phyloP scores from a whole-genome alignment of 2,888 invertebrate species.

The Trachelus stipa region DNA sequence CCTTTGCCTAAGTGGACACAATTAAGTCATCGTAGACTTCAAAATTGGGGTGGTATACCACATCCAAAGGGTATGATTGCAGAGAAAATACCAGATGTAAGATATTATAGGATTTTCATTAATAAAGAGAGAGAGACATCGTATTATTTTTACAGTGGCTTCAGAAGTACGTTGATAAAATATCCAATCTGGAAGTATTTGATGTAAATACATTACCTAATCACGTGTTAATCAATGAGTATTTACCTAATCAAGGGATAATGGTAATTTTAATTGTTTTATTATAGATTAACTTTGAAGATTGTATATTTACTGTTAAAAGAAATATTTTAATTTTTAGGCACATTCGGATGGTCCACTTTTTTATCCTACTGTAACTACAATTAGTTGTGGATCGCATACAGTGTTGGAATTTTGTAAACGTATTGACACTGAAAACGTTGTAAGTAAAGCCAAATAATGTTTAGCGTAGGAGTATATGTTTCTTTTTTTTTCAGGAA shows the following conservation, averaged over 20 bases:
- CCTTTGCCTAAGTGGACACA: slow-evolving; percentile 98
- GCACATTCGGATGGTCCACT: slow-evolving; percentile 96
- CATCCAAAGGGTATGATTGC: slow-evolving; percentile 94
- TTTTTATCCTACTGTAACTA: slow-evolving; percentile 92
- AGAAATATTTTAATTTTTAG: slow-evolving; percentile 56
- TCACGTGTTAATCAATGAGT: slow-evolving; percentile 96
- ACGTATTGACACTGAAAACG: slow-evolving; percentile 63
- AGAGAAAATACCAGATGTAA: slow-evolving; percentile 81
- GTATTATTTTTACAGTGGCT: slow-evolving; percentile 75
- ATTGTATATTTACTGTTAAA: background rate
- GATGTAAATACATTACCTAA: slow-evolving; percentile 79
- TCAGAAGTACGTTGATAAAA: slow-evolving; percentile 76
- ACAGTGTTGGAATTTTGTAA: slow-evolving; percentile 88
- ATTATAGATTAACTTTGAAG: background rate
- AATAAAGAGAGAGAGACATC: background rate
- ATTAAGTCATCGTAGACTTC: slow-evolving; percentile 88
- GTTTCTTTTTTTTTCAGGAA: slow-evolving; percentile 36
- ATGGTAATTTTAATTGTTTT: slow-evolving; percentile 71
- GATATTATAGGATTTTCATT: slow-evolving; percentile 17
- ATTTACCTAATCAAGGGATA: slow-evolving; percentile 92
- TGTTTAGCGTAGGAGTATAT: slow-evolving; percentile 9
- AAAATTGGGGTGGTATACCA: slow-evolving; percentile 97
- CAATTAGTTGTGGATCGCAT: slow-evolving; percentile 92
- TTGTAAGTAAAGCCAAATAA: slow-evolving; percentile 48
- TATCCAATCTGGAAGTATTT: slow-evolving; percentile 78